phyloP scores from a whole-genome alignment of 2,888 invertebrate genomes.

The Drosophila dives region DNA sequence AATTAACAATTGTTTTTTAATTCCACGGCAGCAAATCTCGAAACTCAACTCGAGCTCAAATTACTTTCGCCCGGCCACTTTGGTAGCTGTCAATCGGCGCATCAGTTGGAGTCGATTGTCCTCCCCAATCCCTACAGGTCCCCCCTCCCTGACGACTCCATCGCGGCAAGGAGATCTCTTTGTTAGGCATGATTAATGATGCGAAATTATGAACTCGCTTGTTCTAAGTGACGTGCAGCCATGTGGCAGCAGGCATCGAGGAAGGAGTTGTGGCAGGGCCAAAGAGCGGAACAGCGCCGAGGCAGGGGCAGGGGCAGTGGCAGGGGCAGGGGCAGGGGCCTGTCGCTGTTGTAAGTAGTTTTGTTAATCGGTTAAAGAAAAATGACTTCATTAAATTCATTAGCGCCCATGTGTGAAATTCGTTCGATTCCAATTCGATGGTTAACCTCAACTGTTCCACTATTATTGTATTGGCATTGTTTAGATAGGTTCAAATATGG shows the following conservation, averaged over 20 bases:
- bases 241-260: conserved; percentile 27
- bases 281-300: conserved; percentile 4
- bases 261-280: conserved; percentile 7
- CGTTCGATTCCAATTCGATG: conserved; percentile 72
- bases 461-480: conserved; percentile 2
- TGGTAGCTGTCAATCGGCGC: conserved; percentile 64
- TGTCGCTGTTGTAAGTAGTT: conserved; percentile 61
- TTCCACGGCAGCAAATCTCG: conserved; percentile 58
- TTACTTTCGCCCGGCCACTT: conserved; percentile 70
- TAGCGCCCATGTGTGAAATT: conserved; percentile 83
- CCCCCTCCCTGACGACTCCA: background rate
- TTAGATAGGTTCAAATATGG: background rate
- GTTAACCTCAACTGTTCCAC: conserved; percentile 11
- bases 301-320: conserved; percentile 3
- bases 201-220: conserved; percentile 82
- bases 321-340: background rate
- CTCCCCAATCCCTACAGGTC: background rate
- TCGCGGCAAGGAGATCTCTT: conserved; percentile 54
- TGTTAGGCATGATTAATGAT: conserved; percentile 79
- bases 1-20: conserved; percentile 79
- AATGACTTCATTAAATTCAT: conserved; percentile 83
- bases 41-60: conserved; percentile 46
- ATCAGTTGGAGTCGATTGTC: conserved; percentile 45
- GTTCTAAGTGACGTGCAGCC: conserved; percentile 69
- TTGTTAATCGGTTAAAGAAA: conserved; percentile 81